Percentiles rank a stretch among this genome's conserved stretches.
phyloP scores from a whole-genome alignment of 2,113 vertebrate species.

The Pedionomus torquatus region DNA sequence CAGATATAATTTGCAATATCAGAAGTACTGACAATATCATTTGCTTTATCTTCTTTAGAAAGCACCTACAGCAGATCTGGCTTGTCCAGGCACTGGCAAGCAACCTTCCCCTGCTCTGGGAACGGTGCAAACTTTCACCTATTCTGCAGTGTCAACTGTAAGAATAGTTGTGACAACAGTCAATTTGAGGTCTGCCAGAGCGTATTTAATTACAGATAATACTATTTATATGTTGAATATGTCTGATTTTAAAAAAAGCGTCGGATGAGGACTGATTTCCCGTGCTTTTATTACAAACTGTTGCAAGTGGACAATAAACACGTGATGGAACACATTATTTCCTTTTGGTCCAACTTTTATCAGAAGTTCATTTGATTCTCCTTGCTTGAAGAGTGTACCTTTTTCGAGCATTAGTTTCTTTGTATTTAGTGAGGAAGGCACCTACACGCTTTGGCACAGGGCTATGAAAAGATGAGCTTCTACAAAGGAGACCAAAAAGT shows the following conservation, averaged over 20 bases:
- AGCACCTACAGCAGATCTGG: neutral
- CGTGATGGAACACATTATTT: neutral
- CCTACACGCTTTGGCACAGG: neutral
- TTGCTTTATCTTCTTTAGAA: neutral
- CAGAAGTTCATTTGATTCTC: neutral
- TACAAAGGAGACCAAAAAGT: constrained; percentile 44
- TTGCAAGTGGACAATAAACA: neutral
- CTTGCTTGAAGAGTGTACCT: neutral
- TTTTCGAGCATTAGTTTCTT: neutral
- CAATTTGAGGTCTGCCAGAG: neutral
- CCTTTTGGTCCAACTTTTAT: neutral
- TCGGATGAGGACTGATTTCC: neutral
- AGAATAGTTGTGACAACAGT: neutral
- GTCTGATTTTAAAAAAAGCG: neutral
- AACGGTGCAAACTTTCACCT: neutral
- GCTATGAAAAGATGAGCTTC: constrained; percentile 18
- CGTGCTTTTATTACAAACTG: neutral
- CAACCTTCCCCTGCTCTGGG: neutral
- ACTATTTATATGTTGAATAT: neutral
- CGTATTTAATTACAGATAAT: neutral
- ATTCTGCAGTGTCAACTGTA: neutral
- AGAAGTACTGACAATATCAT: neutral
- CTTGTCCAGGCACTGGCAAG: accelerated
- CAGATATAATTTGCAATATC: neutral
- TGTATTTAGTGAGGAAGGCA: neutral